A percentile compares a stretch with the other conserved stretches of the same genome.
Conservation (phyloP, 2,797 vertebrate genomes). For the Etheostoma perlongum region DNA sequence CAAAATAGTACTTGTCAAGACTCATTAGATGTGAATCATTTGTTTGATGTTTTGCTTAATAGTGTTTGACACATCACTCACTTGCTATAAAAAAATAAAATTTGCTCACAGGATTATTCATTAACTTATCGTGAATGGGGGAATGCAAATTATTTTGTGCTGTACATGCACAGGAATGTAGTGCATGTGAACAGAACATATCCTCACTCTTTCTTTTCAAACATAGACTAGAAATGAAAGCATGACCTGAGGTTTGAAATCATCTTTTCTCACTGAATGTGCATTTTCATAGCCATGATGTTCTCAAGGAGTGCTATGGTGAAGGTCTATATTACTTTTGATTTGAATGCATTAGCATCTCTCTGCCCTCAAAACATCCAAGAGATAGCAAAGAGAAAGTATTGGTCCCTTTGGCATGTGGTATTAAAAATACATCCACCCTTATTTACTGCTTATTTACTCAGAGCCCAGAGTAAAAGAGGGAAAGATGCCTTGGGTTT, state of each 20-base stretch:
- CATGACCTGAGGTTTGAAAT: conserved; percentile 22
- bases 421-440: conserved; percentile 59
- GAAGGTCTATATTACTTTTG: conserved; percentile 51
- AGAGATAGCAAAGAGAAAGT: conserved; percentile 42
- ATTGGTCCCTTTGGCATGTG: conserved; percentile 41
- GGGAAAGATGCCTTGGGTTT: conserved; percentile 40
- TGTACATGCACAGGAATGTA: conserved; percentile 1
- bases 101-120: conserved; percentile 51
- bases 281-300: conserved; percentile 30
- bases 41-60: conserved; percentile 60
- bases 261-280: conserved; percentile 30
- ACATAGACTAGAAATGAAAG: conserved; percentile 19
- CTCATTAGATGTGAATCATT: conserved; percentile 48
- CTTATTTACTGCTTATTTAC: conserved; percentile 59
- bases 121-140: conserved; percentile 18
- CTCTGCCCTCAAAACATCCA: conserved; percentile 52
- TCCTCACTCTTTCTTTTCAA: conserved; percentile 11
- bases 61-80: conserved; percentile 43
- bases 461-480: conserved; percentile 40
- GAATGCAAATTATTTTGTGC: conserved; percentile 25
- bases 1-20: conserved; percentile 38
- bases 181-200: conserved; percentile 5
- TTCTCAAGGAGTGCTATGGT: conserved; percentile 39
- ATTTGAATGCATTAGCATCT: conserved; percentile 68
- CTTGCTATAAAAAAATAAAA: conserved; percentile 42